Percentiles rank a stretch among this genome's conserved stretches.
Evolutionary conservation across 2,888 invertebrate species (phyloP).

Genomic region (Geotrupes spiniger): DNA sequence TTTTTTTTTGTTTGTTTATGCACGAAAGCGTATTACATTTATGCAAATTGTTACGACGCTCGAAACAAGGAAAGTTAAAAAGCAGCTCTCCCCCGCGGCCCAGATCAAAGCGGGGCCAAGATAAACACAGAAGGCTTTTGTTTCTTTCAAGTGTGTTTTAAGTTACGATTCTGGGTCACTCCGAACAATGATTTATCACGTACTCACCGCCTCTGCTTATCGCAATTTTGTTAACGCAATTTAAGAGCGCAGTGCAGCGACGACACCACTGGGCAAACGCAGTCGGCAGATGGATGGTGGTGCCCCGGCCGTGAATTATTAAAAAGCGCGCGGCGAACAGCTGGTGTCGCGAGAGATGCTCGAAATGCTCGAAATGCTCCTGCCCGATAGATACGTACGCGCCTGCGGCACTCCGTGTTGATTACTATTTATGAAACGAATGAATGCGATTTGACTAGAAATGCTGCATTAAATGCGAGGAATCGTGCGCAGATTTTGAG

Average conservation of each 20-base stretch:
- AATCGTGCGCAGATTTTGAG: not conserved
- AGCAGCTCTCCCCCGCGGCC: too few relatives aligned
- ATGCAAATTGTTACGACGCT: too few relatives aligned
- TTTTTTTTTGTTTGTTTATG: too few relatives aligned
- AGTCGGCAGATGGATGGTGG: constrained; percentile 39
- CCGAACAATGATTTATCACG: constrained; percentile 18
- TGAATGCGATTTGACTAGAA: constrained; percentile 15
- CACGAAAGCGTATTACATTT: too few relatives aligned
- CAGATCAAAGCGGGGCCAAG: too few relatives aligned
- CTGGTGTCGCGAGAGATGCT: constrained; percentile 36
- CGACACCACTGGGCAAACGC: constrained; percentile 19
- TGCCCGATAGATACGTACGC: not conserved
- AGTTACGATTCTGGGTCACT: constrained; percentile 14
- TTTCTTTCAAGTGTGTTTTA: constrained; percentile 4
- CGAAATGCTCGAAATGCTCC: not conserved
- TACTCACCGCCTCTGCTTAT: constrained; percentile 17
- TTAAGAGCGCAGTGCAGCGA: not conserved
- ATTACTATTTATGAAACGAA: constrained; percentile 22
- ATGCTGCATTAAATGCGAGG: not conserved
- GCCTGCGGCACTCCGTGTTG: constrained; percentile 7
- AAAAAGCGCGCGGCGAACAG: constrained; percentile 37
- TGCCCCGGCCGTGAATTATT: constrained; percentile 39
- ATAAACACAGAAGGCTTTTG: not conserved
- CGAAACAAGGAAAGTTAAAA: too few relatives aligned
- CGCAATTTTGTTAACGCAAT: constrained; percentile 10